Percentiles rank a stretch among this genome's conserved stretches.
These are phyloP conservation scores for Drosophila kokeensis DNA, from an alignment of 2,888 invertebrate species.

Conservation along the genomic window DNA sequence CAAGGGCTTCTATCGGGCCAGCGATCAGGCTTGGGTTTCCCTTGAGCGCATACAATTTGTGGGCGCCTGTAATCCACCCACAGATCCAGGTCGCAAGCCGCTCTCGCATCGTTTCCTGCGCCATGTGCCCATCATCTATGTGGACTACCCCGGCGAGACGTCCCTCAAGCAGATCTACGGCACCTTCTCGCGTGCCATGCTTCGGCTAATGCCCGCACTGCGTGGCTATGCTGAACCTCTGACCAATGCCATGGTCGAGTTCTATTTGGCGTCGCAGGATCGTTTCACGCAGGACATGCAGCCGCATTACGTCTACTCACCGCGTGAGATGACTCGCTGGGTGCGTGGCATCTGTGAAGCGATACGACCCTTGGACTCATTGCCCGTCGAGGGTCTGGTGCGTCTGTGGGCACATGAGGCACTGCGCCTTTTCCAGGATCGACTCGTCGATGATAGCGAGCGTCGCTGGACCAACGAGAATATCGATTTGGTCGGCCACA, in stretches of 20 bases:
- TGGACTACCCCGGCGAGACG: conserved; percentile 99
- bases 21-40: conserved; percentile 98
- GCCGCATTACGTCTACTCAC: conserved; percentile 99
- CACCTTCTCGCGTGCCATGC: conserved; percentile 99
- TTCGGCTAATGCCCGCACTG: conserved; percentile 95
- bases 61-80: conserved; percentile 99
- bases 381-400: conserved; percentile 97
- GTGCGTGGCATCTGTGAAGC: conserved; percentile 99
- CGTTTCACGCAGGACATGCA: conserved; percentile 99
- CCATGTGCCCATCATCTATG: conserved; percentile 99
- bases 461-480: conserved; percentile 99
- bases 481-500: conserved; percentile 95
- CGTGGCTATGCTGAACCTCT: conserved; percentile 97
- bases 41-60: conserved; percentile 99
- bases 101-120: conserved; percentile 94
- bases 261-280: conserved; percentile 98
- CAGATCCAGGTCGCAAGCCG: conserved; percentile 99
- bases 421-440: conserved; percentile 97
- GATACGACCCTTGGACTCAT: conserved; percentile 95
- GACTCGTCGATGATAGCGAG: conserved; percentile 97
- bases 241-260: conserved; percentile 99
- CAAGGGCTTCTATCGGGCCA: conserved; percentile 94
- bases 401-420: conserved; percentile 99
- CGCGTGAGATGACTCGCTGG: conserved; percentile 99
- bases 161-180: conserved; percentile 99